Evolutionary conservation across 2,888 invertebrate species (phyloP), one percentile per base, ranked within the genome.

Genomic region (Troilus luridus): DNA sequence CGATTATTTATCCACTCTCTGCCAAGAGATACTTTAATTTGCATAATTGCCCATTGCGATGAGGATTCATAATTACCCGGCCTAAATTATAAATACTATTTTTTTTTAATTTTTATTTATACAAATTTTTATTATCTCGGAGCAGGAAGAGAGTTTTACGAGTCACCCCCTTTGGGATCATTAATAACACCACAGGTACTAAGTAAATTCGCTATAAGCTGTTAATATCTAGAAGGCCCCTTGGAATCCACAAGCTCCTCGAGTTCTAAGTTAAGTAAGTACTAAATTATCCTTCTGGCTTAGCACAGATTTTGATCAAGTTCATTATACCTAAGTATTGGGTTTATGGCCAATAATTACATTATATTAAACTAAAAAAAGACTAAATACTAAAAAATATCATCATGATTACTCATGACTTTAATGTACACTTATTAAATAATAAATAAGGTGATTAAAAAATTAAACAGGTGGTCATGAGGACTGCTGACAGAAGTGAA

Each of bases 21-120:
- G 27, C 72, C 72, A 41, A 77, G 72, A 77, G 72, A 77, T 77
- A 77, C 27, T 77, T 77, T 41, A 77, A 77, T 77, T 77, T 77
- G 72, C 72, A 77, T 77, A 77, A 77, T 77, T 41, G 27, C 72
- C 72, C 72, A 77, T 77, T 41, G 27, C 72, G 72, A 77, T 19
- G 72, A 77, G 41, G 72, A 41, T 8, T 77, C 72, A 77, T 77
- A 77, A 77, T 77, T 77, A 77, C 72, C 41, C 14, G 17, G 72
- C 17, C 72, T 41, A 77, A 77, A 77, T 77, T 77, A 77, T 77
- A 77, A 41, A 77, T 77, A 41, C 41, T 41, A 3, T 41, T 72
- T 14, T 14, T 27, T 27, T 27, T 72, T 64, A n/a, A 10, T 77
- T 77, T 72, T 72, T 27, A 77, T 77, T 77, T 77, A 77, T 77